These are phyloP conservation scores for Drosophila niveifrons DNA, from an alignment of 2,888 invertebrate species.

Conservation along the genomic window DNA sequence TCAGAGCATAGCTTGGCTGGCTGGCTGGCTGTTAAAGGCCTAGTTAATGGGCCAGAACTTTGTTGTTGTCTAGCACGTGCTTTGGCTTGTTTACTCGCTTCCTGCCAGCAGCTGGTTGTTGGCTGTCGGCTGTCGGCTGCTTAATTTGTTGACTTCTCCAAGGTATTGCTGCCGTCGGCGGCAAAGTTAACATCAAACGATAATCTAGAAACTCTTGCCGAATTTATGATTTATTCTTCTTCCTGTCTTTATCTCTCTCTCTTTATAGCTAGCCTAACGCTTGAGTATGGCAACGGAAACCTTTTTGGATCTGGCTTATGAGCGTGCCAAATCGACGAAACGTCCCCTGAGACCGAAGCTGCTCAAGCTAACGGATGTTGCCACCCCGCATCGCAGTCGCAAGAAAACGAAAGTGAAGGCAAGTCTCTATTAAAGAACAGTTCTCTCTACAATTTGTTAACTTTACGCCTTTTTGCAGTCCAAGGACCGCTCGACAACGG, in stretches of 20 bases:
- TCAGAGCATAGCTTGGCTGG: not conserved
- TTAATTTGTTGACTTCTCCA: slow-evolving; percentile 36
- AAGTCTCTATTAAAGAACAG: slow-evolving; percentile 28
- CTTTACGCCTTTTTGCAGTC: slow-evolving; percentile 60
- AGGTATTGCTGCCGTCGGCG: slow-evolving; percentile 14
- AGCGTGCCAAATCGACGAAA: slow-evolving; percentile 81
- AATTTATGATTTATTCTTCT: not conserved
- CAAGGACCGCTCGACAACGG: slow-evolving; percentile 84
- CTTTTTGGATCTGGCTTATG: slow-evolving; percentile 82
- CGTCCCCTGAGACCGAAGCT: slow-evolving; percentile 84
- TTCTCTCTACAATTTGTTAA: not conserved
- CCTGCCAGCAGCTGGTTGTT: too few relatives aligned
- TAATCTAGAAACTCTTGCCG: not conserved
- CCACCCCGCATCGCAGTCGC: slow-evolving; percentile 84
- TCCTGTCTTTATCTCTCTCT: not conserved
- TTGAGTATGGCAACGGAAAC: slow-evolving; percentile 83
- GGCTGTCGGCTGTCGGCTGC: not conserved
- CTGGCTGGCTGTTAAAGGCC: slow-evolving; percentile 28
- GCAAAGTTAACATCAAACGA: slow-evolving; percentile 31
- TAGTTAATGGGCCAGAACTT: slow-evolving; percentile 43
- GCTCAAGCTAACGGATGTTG: slow-evolving; percentile 83
- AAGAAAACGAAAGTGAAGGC: slow-evolving; percentile 85
- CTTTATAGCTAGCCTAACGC: not conserved
- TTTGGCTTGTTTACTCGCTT: slow-evolving; percentile 21
- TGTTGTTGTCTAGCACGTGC: slow-evolving; percentile 42